These are phyloP conservation scores for Oreotrochilus melanogaster DNA, from an alignment of 2,113 vertebrate species.

Conservation along the genomic window DNA sequence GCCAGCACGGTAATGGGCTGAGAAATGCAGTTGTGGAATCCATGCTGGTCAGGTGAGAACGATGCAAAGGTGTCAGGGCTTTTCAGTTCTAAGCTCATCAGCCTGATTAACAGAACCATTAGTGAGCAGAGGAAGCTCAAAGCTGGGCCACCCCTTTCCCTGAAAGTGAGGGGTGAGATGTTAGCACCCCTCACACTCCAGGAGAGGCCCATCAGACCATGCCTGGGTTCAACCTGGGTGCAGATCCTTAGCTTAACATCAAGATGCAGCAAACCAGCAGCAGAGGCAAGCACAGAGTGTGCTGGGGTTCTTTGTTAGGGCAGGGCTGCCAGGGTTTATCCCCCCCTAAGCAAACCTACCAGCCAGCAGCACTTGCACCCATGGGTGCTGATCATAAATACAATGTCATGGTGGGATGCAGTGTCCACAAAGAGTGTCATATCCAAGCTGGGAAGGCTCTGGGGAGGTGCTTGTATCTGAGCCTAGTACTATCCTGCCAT, in stretches of 20 bases:
- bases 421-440: rapidly evolving
- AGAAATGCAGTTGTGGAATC: not conserved
- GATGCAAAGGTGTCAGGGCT: not conserved
- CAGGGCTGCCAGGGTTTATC: not conserved
- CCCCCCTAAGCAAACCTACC: not conserved
- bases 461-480: not conserved
- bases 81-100: not conserved
- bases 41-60: not conserved
- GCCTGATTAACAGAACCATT: not conserved
- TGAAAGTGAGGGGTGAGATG: not conserved
- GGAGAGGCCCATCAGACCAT: rapidly evolving
- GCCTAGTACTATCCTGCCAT: not conserved
- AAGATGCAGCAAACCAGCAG: not conserved
- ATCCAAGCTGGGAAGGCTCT: not conserved
- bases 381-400: not conserved
- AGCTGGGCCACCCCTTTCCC: not conserved
- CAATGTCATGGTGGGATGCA: rapidly evolving
- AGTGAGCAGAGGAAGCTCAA: not conserved
- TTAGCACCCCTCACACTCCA: not conserved
- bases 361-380: not conserved
- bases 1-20: not conserved
- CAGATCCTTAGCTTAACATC: not conserved
- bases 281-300: rapidly evolving
- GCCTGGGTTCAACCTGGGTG: not conserved
- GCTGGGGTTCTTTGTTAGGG: not conserved